A percentile compares a stretch with the other conserved stretches of the same genome.
Evolutionary conservation across 2,113 vertebrate genomes (phyloP).

Genomic region (Alligator sinensis): DNA sequence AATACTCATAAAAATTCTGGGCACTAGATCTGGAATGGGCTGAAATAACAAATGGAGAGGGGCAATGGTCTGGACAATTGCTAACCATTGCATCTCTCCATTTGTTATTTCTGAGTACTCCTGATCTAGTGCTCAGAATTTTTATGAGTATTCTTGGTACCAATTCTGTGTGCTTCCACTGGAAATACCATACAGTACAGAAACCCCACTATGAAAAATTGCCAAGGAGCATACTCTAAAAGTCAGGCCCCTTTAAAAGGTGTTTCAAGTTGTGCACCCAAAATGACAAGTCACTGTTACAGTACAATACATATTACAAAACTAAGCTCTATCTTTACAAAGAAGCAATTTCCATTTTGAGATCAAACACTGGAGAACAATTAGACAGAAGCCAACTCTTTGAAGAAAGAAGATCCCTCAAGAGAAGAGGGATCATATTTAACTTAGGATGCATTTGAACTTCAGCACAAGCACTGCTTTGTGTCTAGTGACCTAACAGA

Average conservation of each 20-base stretch:
- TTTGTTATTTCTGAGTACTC: too few relatives aligned
- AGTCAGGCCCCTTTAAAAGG: not conserved
- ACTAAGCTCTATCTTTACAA: not conserved
- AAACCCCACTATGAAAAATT: not conserved
- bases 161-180: not conserved
- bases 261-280: not conserved
- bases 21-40: not conserved
- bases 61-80: too few relatives aligned
- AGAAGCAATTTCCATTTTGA: not conserved
- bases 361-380: not conserved
- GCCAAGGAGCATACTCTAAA: not conserved
- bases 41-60: not conserved
- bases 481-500: not conserved
- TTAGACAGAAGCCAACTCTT: not conserved
- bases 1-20: not conserved
- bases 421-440: not conserved
- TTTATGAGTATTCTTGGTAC: too few relatives aligned
- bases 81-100: too few relatives aligned
- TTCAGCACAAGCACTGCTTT: conserved; percentile 22
- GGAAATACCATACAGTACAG: not conserved
- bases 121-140: too few relatives aligned
- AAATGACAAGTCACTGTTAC: not conserved
- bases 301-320: not conserved
- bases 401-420: not conserved
- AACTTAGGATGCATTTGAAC: conserved; percentile 14